Base-by-base conservation (phyloP, 2,888 invertebrate species). In the Sisyra nigra region DNA sequence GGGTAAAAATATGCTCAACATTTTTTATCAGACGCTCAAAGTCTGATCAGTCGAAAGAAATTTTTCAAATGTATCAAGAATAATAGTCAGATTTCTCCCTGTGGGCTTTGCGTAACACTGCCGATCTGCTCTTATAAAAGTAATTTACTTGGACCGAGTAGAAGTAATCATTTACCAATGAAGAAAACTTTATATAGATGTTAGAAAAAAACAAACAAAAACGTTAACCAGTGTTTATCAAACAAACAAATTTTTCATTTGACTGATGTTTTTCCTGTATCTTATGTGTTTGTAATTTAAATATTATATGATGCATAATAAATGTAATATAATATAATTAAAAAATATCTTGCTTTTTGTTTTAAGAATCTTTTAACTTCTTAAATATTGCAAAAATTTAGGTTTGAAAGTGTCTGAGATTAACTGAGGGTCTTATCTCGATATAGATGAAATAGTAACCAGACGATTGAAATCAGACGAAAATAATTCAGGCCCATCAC, bases 51-150 rank as follows among this genome's bases (percentile, higher is more conserved):
- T 18, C n/a, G 19, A 18, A 18, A 8, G 17, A 14, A 17, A 17
- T 18, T 15, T 4, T 37, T 13, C 14, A 15, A 18, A 18, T 10
- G 15, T 38, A 11, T 38, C 15, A 14, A 34, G 34, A 34, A 14
- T 31, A 24, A 24, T 24, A 24, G 24, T 24, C 24, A 24, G 24
- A 11, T 24, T 17, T 17, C 8, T 30, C 30, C 33, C 17, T 41
- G 13, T 15, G 18, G 41, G 41, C 41, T 41, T 41, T 19, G 35
- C 55, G 56, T 52, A 58, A 57, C 58, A 59, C 59, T 58, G 58
- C 58, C 58, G 57, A 56, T 56, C 48, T 55, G 56, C 55, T 55
- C 53, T 24, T 24, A 24, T 24, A 52, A 54, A 53, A 54, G 54
- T 52, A 52, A 13, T 40, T 40, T 31, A 40, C 40, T 29, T 30